Conservation (phyloP, 1,140 invertebrate species). For the Steinernema feltiae region DNA sequence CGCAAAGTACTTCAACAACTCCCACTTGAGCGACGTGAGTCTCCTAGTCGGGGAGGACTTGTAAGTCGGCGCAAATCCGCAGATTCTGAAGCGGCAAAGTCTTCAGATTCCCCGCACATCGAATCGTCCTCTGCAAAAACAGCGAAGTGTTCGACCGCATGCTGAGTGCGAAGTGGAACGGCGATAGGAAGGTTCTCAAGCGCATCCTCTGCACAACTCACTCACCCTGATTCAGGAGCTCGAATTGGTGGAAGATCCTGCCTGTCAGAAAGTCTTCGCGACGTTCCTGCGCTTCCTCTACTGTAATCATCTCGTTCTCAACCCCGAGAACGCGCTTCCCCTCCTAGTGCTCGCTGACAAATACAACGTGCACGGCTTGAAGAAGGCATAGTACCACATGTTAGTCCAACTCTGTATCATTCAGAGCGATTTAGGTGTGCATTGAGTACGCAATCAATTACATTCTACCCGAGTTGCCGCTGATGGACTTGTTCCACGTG, state of each 20-base stretch:
- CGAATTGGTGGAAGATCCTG: constrained; percentile 58
- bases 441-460: constrained; percentile 59
- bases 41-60: constrained; percentile 58
- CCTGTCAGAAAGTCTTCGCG: constrained; percentile 59
- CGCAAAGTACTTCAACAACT: constrained; percentile 60
- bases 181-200: constrained; percentile 51
- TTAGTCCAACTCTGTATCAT: not conserved
- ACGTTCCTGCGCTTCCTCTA: constrained; percentile 60
- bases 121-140: constrained; percentile 58
- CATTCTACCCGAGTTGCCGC: constrained; percentile 59
- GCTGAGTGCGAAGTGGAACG: constrained; percentile 60
- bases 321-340: constrained; percentile 59
- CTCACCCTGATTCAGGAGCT: constrained; percentile 54
- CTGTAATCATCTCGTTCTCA: constrained; percentile 59
- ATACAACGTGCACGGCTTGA: constrained; percentile 60
- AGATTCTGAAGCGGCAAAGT: too few relatives aligned
- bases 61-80: too few relatives aligned
- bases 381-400: constrained; percentile 47
- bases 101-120: constrained; percentile 58
- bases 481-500: constrained; percentile 61
- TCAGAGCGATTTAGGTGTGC: constrained; percentile 43
- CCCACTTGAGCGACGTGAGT: constrained; percentile 59
- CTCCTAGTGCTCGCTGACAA: constrained; percentile 60
- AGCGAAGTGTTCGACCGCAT: constrained; percentile 62
- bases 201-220: not conserved